Evolutionary conservation across 2,888 invertebrate species (phyloP), one percentile per base, ranked within the genome.

Genomic region (Heliconius cydno): DNA sequence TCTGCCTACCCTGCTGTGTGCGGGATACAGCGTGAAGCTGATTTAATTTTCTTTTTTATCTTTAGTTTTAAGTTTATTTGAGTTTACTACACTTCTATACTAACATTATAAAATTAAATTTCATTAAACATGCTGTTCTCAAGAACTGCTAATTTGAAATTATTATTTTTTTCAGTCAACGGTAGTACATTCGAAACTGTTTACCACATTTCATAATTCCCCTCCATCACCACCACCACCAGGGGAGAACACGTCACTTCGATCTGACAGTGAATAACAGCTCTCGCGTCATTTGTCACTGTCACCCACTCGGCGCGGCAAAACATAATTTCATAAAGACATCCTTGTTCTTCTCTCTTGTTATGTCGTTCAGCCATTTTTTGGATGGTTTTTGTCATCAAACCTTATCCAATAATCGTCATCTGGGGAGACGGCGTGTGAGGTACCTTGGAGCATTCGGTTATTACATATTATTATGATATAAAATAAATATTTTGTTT

Each of bases 261-360:
- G 92, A 93, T 92, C 91, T 91, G 92, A 93, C 93, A 93, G 92
- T 92, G 92, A 92, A 92, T 93, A 93, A 92, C 93, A 94, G 87
- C 91, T 90, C 88, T 86, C 89, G 88, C 87, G 90, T 94, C 93
- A 92, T 94, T 93, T 94, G 92, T 94, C 94, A 94, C 93, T 88
- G 94, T 94, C 94, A 92, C 88, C 89, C 87, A 90, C 93, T 92
- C 93, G 90, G 87, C 92, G 91, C 88, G 87, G 91, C 90, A 91
- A 92, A 92, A 92, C 92, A 93, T 93, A 92, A 94, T 94, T 93
- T 90, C 94, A 79, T 93, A 93, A 93, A 94, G 93, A 94, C 92
- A 92, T 93, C 91, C 89, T 90, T 92, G 91, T 92, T 92, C 92
- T 52, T 52, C 9, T 22, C 52, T 52, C 52, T 92, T 91, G 92